Percentiles rank a stretch among this genome's conserved stretches.
These are phyloP conservation scores for Iphiclides podalirius DNA, from an alignment of 2,888 invertebrate genomes.

Conservation along the genomic window DNA sequence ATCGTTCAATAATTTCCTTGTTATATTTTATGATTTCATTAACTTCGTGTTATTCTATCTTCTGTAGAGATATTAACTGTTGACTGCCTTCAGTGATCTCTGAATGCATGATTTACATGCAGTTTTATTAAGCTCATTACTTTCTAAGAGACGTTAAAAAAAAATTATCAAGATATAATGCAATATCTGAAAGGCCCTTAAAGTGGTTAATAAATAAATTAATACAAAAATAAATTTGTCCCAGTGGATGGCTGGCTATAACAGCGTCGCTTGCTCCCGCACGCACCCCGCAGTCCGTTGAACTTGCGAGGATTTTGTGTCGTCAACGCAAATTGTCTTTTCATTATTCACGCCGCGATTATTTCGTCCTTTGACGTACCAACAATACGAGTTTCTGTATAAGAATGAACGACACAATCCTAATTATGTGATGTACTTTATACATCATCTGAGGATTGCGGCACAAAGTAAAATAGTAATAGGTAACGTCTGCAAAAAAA, in stretches of 20 bases:
- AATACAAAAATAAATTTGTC: no score
- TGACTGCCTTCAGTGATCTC: no score
- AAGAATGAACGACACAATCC: constrained; percentile 29
- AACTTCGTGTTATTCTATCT: no score
- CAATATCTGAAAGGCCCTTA: no score
- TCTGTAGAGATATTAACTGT: no score
- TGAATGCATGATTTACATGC: no score
- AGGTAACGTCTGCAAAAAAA: not conserved
- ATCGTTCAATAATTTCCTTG: no score
- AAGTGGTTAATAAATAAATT: no score
- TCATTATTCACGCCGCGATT: constrained; percentile 71
- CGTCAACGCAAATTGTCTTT: constrained; percentile 71
- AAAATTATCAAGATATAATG: no score
- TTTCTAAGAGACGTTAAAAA: no score
- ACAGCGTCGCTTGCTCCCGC: constrained; percentile 32
- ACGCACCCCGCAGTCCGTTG: constrained; percentile 54
- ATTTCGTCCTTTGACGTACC: constrained; percentile 59
- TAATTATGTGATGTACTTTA: constrained; percentile 24
- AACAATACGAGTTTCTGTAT: constrained; percentile 41
- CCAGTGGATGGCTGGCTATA: constrained; percentile 29
- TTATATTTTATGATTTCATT: no score
- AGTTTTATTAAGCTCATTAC: no score
- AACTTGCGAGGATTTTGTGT: constrained; percentile 59
- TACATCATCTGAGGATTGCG: not conserved
- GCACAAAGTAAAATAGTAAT: not conserved